phyloP scores from a whole-genome alignment of 1,140 invertebrate species.

The Carposina sasakii region DNA sequence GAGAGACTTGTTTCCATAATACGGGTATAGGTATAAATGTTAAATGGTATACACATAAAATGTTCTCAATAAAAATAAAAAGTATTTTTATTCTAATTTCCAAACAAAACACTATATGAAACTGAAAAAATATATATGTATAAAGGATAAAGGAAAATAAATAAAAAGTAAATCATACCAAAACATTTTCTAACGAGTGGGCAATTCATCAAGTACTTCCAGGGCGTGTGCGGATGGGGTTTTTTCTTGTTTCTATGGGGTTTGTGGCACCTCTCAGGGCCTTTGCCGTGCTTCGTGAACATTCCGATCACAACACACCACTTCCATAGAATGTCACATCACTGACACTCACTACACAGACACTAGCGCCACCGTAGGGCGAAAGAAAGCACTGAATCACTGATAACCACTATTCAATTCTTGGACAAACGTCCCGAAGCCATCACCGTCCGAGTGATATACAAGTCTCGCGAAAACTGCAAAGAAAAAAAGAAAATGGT shows the following conservation, averaged over 20 bases:
- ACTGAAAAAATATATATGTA: constrained; percentile 8
- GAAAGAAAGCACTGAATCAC: constrained; percentile 32
- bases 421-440: constrained; percentile 52
- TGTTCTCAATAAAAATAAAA: background rate
- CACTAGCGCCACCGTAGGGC: constrained; percentile 43
- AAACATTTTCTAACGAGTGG: constrained; percentile 74
- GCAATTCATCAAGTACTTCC: constrained; percentile 74
- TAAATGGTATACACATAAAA: too few species aligned
- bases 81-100: background rate
- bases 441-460: constrained; percentile 51
- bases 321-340: constrained; percentile 67
- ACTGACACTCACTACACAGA: too few species aligned
- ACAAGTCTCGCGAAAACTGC: constrained; percentile 52
- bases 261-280: constrained; percentile 59
- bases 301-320: constrained; percentile 57
- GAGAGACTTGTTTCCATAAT: too few species aligned
- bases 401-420: constrained; percentile 35
- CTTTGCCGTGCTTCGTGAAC: constrained; percentile 65
- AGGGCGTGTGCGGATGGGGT: constrained; percentile 62
- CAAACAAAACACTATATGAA: background rate
- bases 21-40: too few species aligned
- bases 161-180: constrained; percentile 67
- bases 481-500: constrained; percentile 67
- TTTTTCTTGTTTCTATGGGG: constrained; percentile 68
- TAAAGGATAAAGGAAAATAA: constrained; percentile 31